phyloP scores from a whole-genome alignment of 92 coral and sea anemone genomes.

The Bergia sp. region DNA sequence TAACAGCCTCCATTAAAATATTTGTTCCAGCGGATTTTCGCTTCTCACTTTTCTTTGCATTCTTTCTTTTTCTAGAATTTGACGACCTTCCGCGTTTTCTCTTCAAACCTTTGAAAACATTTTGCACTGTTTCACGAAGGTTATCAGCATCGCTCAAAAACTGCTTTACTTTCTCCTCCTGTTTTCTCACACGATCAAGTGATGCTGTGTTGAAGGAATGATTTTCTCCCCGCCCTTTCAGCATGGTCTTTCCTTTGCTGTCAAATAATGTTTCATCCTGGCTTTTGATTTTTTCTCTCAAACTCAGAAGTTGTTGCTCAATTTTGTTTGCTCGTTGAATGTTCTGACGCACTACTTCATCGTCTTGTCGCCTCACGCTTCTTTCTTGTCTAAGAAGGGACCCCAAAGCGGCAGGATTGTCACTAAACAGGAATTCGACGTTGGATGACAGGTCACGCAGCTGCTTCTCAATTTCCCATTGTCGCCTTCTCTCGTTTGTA shows the following conservation, averaged over 20 bases:
- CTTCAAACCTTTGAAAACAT: constrained; percentile 12
- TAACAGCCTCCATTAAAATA: too few relatives aligned
- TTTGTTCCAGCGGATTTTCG: too few relatives aligned
- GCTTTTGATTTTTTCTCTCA: constrained; percentile 8
- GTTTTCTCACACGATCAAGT: background rate
- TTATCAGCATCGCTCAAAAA: background rate
- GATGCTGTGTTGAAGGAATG: constrained; percentile 6
- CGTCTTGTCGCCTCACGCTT: constrained; percentile 3
- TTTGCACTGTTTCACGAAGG: constrained; percentile 8
- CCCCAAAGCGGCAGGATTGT: constrained; percentile 10
- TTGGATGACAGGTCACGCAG: background rate
- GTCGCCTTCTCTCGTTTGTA: background rate
- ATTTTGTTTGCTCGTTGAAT: constrained; percentile 9
- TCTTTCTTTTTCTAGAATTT: background rate
- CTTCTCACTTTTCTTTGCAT: too few relatives aligned
- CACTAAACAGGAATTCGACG: constrained; percentile 2
- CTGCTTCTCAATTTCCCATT: background rate
- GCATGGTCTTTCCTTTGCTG: constrained; percentile 12
- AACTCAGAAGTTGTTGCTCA: constrained; percentile 6
- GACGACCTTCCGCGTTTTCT: constrained; percentile 5
- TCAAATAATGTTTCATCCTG: constrained; percentile 12
- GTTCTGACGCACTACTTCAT: constrained; percentile 6
- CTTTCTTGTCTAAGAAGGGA: constrained; percentile 14
- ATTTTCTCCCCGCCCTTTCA: constrained; percentile 12
- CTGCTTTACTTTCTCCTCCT: constrained; percentile 11